Evolutionary conservation across 2,888 invertebrate genomes (phyloP).

Genomic region (Drepana falcataria): DNA sequence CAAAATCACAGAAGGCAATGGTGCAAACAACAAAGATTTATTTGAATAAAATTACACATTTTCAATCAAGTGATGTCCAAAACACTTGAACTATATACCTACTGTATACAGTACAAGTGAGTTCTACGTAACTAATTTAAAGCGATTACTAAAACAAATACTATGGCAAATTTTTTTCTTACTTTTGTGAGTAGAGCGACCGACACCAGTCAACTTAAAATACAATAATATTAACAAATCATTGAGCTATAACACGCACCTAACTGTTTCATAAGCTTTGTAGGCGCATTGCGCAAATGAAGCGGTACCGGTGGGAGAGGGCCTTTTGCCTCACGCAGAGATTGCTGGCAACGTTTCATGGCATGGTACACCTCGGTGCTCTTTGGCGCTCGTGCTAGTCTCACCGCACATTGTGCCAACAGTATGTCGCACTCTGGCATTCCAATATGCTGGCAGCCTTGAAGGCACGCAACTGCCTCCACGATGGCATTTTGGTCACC

Average conservation of each 20-base stretch:
- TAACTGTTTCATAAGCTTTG: conserved; percentile 85
- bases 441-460: conserved; percentile 88
- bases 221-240: not conserved
- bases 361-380: conserved; percentile 81
- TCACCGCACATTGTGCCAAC: conserved; percentile 86
- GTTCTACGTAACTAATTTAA: too few species aligned
- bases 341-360: conserved; percentile 79
- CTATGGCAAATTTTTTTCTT: conserved; percentile 1
- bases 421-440: conserved; percentile 90
- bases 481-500: conserved; percentile 82
- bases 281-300: conserved; percentile 89
- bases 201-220: too few species aligned
- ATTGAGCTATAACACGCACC: conserved; percentile 57
- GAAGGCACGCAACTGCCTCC: conserved; percentile 85
- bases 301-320: conserved; percentile 86
- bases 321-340: conserved; percentile 81
- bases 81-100: too few species aligned
- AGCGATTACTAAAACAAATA: too few species aligned
- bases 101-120: too few species aligned
- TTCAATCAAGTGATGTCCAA: too few species aligned
- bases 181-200: not conserved
- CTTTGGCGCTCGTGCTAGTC: conserved; percentile 87
- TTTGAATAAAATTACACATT: too few species aligned
- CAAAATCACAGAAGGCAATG: too few species aligned
- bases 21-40: too few species aligned